phyloP scores from a whole-genome alignment of 2,888 invertebrate species.

The Drosophila nr. perissopoda region DNA sequence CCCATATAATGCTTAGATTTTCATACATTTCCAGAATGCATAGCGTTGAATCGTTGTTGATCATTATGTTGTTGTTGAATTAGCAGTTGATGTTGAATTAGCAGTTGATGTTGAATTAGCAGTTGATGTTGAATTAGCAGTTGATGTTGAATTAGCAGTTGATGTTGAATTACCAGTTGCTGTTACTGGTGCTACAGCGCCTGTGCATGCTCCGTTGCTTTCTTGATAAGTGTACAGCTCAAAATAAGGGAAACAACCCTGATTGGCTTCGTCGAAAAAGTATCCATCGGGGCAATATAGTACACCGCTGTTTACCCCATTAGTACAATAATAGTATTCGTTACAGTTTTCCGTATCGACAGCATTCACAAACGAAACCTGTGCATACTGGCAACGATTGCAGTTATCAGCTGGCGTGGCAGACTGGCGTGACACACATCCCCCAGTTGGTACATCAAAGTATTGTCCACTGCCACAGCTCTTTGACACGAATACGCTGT shows the following conservation, averaged over 20 bases:
- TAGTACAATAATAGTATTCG: constrained; percentile 51
- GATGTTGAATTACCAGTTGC: neutral
- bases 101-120: neutral
- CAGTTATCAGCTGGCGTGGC: constrained; percentile 33
- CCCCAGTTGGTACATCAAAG: neutral
- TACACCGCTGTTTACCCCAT: neutral
- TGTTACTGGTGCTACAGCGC: neutral
- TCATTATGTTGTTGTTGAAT: no score
- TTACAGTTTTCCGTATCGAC: constrained; percentile 23
- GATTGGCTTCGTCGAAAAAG: constrained; percentile 46
- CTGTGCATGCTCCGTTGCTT: neutral
- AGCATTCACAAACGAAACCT: constrained; percentile 44
- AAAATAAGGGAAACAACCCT: constrained; percentile 30
- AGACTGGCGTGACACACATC: neutral
- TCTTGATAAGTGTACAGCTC: fast-evolving
- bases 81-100: neutral
- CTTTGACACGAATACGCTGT: neutral
- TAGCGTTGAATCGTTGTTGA: neutral
- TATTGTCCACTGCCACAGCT: constrained; percentile 38
- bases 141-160: neutral
- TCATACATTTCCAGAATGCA: neutral
- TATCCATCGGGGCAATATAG: fast-evolving
- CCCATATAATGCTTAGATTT: neutral
- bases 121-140: fast-evolving
- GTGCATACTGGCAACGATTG: constrained; percentile 60